Evolutionary conservation across 2,113 vertebrate genomes (phyloP).

Genomic region (Lophochroa leadbeateri): DNA sequence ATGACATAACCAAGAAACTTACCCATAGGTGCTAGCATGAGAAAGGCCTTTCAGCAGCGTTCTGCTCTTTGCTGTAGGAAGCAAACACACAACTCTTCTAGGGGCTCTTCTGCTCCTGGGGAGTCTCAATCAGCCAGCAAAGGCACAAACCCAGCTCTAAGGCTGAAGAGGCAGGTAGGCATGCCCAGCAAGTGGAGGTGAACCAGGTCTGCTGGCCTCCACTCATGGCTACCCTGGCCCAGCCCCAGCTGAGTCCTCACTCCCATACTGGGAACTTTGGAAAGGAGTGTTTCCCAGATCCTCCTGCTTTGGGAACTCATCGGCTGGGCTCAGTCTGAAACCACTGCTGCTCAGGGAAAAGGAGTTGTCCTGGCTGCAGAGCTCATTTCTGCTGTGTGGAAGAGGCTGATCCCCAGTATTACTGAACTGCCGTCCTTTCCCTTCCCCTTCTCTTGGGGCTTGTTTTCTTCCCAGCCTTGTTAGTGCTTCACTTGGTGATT

Average conservation of each 20-base stretch:
- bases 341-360: accelerated
- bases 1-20: not conserved
- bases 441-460: not conserved
- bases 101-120: not conserved
- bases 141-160: not conserved
- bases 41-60: not conserved
- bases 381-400: not conserved
- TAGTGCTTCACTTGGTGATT: not conserved
- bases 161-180: not conserved
- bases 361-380: not conserved
- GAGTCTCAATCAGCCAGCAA: not conserved
- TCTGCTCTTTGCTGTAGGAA: not conserved
- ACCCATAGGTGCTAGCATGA: not conserved
- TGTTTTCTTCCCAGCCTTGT: not conserved
- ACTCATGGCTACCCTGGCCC: not conserved
- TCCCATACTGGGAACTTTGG: not conserved
- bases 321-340: not conserved
- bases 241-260: not conserved
- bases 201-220: not conserved
- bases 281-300: not conserved
- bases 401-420: not conserved
- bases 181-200: not conserved
- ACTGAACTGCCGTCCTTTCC: not conserved
- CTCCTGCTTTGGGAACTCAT: not conserved
- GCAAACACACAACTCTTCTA: not conserved